These are phyloP conservation scores for Stichodactyla mertensii DNA, from an alignment of 64 coral and sea anemone species.

Conservation along the genomic window DNA sequence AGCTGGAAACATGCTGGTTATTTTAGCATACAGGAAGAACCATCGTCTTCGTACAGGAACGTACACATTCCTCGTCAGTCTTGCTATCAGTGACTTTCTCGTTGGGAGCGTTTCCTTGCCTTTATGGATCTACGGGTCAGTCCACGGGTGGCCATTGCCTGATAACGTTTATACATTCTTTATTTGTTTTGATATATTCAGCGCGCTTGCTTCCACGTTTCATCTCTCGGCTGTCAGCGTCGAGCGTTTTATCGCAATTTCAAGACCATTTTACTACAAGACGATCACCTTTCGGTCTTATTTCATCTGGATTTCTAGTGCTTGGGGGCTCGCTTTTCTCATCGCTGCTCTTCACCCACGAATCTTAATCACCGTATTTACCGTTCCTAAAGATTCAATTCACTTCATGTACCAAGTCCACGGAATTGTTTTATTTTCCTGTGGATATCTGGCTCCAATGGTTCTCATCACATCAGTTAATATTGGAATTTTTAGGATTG, in stretches of 20 bases:
- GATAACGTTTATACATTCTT: constrained; percentile 28
- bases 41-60: constrained; percentile 62
- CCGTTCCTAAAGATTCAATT: constrained; percentile 14
- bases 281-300: constrained; percentile 48
- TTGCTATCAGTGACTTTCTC: constrained; percentile 63
- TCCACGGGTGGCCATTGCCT: neutral
- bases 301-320: constrained; percentile 29
- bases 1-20: constrained; percentile 56
- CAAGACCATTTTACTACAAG: constrained; percentile 63
- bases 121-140: constrained; percentile 53
- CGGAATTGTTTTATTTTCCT: constrained; percentile 32
- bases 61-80: constrained; percentile 60
- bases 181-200: constrained; percentile 64
- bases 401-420: constrained; percentile 20
- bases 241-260: constrained; percentile 76
- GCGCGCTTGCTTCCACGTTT: constrained; percentile 69
- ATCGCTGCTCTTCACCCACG: constrained; percentile 28
- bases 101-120: constrained; percentile 69
- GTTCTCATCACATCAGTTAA: constrained; percentile 52
- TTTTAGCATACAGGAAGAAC: constrained; percentile 63
- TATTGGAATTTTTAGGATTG: constrained; percentile 52
- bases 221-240: constrained; percentile 68
- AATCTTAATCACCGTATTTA: neutral
- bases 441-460: constrained; percentile 57
- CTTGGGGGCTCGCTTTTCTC: constrained; percentile 43